phyloP scores from a whole-genome alignment of 2,888 invertebrate species.

The Athalia cordata region DNA sequence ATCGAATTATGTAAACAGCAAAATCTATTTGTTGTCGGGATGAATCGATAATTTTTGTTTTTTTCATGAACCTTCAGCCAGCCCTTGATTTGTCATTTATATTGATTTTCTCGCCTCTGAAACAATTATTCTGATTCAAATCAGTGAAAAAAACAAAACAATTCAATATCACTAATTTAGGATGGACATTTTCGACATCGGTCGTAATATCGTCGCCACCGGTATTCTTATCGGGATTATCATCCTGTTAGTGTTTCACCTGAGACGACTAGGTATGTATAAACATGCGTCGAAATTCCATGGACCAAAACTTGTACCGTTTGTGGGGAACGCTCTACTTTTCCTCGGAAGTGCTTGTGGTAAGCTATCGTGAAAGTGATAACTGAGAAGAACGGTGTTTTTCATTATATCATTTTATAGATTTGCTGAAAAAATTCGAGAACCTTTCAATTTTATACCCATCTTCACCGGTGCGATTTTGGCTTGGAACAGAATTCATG shows the following conservation, averaged over 20 bases:
- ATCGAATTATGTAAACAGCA: too few species aligned
- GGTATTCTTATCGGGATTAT: conserved; percentile 45
- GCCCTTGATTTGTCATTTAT: too few species aligned
- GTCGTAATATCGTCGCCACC: conserved; percentile 25
- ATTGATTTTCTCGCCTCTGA: too few species aligned
- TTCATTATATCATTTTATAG: conserved; percentile 45
- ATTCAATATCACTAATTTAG: too few species aligned
- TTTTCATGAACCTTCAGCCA: too few species aligned
- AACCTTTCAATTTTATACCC: conserved; percentile 50
- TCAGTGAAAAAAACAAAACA: too few species aligned
- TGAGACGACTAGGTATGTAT: conserved; percentile 49
- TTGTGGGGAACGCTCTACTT: conserved; percentile 57
- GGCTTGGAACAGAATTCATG: conserved; percentile 55
- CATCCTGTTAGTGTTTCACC: conserved; percentile 47
- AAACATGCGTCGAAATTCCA: conserved; percentile 51
- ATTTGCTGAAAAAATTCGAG: conserved; percentile 55
- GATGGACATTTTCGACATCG: neutral
- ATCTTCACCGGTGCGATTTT: conserved; percentile 57
- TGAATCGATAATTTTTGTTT: too few species aligned
- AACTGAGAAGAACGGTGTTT: neutral
- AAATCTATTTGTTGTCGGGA: too few species aligned
- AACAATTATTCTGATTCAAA: too few species aligned
- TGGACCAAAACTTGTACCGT: conserved; percentile 55
- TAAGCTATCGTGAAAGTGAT: conserved; percentile 44
- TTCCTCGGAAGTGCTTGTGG: conserved; percentile 57